These are phyloP conservation scores for Agrochola circellaris DNA, from an alignment of 2,888 invertebrate species.

Conservation along the genomic window DNA sequence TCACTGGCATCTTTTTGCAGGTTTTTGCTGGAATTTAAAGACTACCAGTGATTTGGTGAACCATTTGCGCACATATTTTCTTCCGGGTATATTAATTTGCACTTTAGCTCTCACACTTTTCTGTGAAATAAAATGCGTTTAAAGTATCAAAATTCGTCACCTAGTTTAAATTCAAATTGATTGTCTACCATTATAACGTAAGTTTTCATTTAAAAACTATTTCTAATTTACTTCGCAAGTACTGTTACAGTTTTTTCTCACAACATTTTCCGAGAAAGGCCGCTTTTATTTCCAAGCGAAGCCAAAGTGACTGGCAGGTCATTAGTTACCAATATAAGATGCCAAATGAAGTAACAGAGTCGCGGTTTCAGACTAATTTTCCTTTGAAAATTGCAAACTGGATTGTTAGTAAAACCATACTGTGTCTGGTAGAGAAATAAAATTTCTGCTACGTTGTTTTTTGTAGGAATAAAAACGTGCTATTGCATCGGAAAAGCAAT, in stretches of 20 bases:
- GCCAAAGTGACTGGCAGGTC: slow-evolving; percentile 41
- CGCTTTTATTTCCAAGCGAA: slow-evolving; percentile 17
- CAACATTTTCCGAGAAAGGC: slow-evolving; percentile 19
- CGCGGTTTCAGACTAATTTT: slow-evolving; percentile 26
- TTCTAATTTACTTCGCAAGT: background rate
- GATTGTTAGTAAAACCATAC: slow-evolving; percentile 10
- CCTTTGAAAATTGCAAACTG: slow-evolving; percentile 18
- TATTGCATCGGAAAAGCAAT: slow-evolving; percentile 28
- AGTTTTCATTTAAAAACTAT: slow-evolving; percentile 5
- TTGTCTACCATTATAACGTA: background rate
- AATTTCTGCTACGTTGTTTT: slow-evolving; percentile 8
- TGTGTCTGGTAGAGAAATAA: slow-evolving; percentile 19
- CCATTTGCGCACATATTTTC: background rate
- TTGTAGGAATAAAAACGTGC: slow-evolving; percentile 23
- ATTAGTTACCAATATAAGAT: slow-evolving; percentile 50
- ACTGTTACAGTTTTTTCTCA: background rate
- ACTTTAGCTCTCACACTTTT: background rate
- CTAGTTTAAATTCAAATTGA: background rate
- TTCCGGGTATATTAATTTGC: background rate
- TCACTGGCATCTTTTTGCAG: background rate
- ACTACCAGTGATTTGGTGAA: background rate
- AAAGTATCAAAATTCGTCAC: background rate
- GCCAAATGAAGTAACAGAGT: slow-evolving; percentile 31
- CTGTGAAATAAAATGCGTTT: background rate
- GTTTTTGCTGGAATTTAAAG: background rate